phyloP scores from a whole-genome alignment of 2,797 vertebrate genomes.

The Menidia menidia region DNA sequence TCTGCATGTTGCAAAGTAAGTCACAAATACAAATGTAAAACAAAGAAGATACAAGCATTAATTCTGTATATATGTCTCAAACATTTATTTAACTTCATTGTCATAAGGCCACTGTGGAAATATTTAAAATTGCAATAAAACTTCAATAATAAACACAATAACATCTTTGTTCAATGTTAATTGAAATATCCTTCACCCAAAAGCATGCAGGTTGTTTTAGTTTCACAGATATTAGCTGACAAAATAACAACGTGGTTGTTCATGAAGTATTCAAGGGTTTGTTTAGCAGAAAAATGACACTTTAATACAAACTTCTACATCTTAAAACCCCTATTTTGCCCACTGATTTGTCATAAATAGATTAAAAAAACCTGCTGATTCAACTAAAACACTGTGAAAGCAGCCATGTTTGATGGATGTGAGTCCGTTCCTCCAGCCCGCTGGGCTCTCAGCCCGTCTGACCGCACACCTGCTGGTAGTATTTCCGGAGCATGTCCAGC shows the following conservation, averaged over 20 bases:
- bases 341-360: not conserved
- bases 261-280: no score
- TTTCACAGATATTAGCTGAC: not conserved
- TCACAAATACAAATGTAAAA: not conserved
- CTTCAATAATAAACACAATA: not conserved
- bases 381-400: conserved; percentile 13
- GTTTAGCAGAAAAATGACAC: not conserved
- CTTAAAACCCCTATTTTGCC: not conserved
- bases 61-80: not conserved
- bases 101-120: conserved; percentile 12
- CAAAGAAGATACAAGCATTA: not conserved
- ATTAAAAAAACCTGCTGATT: not conserved
- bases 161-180: not conserved
- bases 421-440: conserved; percentile 19
- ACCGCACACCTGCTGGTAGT: conserved; percentile 80
- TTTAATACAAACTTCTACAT: not conserved
- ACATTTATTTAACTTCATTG: conserved; percentile 35
- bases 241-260: not conserved
- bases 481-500: conserved; percentile 85
- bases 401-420: not conserved
- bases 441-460: conserved; percentile 37
- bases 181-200: not conserved
- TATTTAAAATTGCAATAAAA: not conserved
- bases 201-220: not conserved
- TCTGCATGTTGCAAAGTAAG: no score